These are phyloP conservation scores for Oasisia sp. DNA, from an alignment of 2,888 invertebrate genomes.

Conservation along the genomic window DNA sequence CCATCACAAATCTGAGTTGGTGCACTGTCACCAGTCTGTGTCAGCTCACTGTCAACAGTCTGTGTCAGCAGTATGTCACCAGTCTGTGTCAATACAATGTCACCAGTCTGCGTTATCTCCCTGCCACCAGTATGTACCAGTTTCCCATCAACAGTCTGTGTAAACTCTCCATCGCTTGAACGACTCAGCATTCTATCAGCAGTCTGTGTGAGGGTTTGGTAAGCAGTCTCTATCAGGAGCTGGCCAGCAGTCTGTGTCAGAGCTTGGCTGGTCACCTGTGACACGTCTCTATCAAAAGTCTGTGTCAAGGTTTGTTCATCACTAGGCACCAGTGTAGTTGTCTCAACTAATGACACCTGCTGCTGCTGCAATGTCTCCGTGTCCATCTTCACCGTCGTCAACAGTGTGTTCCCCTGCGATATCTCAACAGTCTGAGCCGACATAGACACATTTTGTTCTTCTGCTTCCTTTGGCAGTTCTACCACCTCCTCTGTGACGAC, in stretches of 20 bases:
- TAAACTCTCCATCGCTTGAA: neutral
- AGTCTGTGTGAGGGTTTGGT: neutral
- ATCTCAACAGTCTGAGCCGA: neutral
- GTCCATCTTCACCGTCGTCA: slow-evolving; percentile 4
- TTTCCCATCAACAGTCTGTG: neutral
- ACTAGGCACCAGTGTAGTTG: neutral
- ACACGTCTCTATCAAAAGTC: neutral
- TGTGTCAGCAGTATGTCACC: neutral
- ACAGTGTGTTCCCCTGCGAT: neutral
- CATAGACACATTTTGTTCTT: neutral
- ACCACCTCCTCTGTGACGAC: neutral
- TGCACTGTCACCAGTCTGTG: neutral
- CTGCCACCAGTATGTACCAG: neutral
- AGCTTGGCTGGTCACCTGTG: too few species aligned
- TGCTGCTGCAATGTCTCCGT: neutral
- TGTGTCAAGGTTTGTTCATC: neutral
- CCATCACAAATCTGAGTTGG: neutral
- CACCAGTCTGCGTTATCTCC: neutral
- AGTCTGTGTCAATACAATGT: neutral
- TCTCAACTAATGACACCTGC: neutral
- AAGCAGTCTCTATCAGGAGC: too few species aligned
- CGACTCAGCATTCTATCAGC: neutral
- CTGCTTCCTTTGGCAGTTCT: neutral
- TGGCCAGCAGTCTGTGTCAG: too few species aligned
- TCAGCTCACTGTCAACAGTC: neutral